A percentile compares a stretch with the other conserved stretches of the same genome.
Evolutionary conservation across 2,797 vertebrate species (phyloP).

Genomic region (Leontocebus nigricollis): DNA sequence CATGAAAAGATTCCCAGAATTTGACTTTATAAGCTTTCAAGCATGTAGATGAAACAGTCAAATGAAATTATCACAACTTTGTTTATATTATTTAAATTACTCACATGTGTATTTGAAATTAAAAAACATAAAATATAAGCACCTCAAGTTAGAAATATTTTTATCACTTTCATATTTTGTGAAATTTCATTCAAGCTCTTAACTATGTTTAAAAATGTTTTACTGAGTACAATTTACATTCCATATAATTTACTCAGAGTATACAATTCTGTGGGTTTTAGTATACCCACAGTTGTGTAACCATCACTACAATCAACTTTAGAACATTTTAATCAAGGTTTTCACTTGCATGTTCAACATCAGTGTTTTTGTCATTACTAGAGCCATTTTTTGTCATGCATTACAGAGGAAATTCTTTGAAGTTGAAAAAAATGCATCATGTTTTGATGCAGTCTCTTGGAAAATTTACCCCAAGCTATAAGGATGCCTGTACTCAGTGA

Average conservation of each 20-base stretch:
- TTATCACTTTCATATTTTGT: conserved; percentile 33
- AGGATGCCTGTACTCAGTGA: neutral
- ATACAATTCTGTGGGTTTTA: neutral
- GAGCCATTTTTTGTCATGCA: neutral
- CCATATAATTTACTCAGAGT: conserved; percentile 5
- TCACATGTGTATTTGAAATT: neutral
- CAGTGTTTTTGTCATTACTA: neutral
- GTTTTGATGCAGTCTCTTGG: neutral
- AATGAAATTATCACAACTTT: neutral
- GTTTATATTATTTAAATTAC: neutral
- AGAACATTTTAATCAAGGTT: neutral
- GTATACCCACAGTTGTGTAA: neutral
- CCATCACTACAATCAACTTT: neutral
- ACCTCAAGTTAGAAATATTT: neutral
- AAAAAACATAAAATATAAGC: neutral
- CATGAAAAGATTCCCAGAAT: neutral
- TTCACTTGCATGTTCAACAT: neutral
- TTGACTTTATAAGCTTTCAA: conserved; percentile 42
- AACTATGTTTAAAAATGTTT: neutral
- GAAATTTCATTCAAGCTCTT: neutral
- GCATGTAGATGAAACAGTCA: neutral
- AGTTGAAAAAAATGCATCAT: neutral
- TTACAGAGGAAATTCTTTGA: conserved; percentile 1
- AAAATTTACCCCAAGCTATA: neutral
- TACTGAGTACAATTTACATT: conserved; percentile 17